These are phyloP conservation scores for Arrhamphus sclerolepis DNA, from an alignment of 2,797 vertebrate species.

Conservation along the genomic window DNA sequence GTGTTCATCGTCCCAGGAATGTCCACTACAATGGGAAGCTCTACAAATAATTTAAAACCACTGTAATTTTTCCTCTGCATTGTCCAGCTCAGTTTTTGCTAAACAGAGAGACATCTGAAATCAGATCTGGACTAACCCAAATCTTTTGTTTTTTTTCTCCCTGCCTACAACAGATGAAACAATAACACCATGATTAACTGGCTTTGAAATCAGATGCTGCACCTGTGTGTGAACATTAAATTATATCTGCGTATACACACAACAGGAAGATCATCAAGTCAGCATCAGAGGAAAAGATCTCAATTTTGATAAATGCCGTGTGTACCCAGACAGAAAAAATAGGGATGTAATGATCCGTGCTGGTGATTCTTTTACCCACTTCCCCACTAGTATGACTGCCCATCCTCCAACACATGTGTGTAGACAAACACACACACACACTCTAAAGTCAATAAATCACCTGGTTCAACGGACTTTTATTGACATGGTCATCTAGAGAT, in stretches of 20 bases:
- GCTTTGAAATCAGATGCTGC: conserved; percentile 9
- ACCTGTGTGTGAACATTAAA: conserved; percentile 7
- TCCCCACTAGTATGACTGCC: conserved; percentile 2
- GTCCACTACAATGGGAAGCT: conserved; percentile 20
- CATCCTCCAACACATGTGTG: conserved; percentile 34
- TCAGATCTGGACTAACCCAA: neutral
- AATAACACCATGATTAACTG: conserved; percentile 1
- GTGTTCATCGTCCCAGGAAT: conserved; percentile 37
- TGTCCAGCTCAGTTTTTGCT: conserved; percentile 10
- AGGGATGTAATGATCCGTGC: neutral
- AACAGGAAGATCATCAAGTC: conserved; percentile 8
- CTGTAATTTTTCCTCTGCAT: conserved; percentile 19
- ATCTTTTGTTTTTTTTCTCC: neutral
- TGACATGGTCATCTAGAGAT: conserved; percentile 46
- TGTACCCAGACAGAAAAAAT: neutral
- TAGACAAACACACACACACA: neutral
- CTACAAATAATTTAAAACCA: conserved; percentile 20
- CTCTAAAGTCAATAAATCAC: conserved; percentile 33
- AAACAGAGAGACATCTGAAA: neutral
- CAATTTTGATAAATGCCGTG: conserved; percentile 20
- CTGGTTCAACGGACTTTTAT: conserved; percentile 23
- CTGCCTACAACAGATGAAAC: neutral
- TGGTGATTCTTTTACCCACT: neutral
- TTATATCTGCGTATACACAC: conserved; percentile 7
- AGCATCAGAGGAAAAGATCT: conserved; percentile 17